Evolutionary conservation across 2,888 invertebrate species (phyloP).

Genomic region (Capitulum mitella): DNA sequence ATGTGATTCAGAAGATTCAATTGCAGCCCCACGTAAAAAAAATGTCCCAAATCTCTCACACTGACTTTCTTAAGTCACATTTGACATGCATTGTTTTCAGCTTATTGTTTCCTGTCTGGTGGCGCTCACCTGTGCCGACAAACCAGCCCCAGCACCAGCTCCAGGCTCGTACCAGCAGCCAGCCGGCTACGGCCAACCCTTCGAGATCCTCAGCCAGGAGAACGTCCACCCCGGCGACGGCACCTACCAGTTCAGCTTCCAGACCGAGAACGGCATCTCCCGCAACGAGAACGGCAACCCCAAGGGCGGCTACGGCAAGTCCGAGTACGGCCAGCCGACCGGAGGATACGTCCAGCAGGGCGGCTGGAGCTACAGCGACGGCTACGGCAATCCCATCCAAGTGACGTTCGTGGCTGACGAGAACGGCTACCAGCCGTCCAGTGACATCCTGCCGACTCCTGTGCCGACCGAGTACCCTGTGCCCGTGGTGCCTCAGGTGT

Average conservation of each 20-base stretch:
- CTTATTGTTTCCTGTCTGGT: background rate
- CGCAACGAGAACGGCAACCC: conserved; percentile 6
- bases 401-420: conserved; percentile 6
- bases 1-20: too few relatives aligned
- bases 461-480: conserved; percentile 3
- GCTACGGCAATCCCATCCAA: conserved; percentile 1
- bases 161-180: background rate
- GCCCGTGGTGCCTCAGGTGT: background rate
- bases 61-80: too few relatives aligned
- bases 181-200: background rate
- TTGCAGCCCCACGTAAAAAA: too few relatives aligned
- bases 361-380: conserved; percentile 15
- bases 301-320: background rate
- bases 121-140: background rate
- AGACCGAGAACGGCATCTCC: background rate
- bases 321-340: conserved; percentile 6
- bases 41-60: too few relatives aligned
- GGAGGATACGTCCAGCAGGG: conserved; percentile 13
- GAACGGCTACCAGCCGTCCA: conserved; percentile 4
- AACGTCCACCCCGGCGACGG: conserved; percentile 12
- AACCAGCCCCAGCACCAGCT: background rate
- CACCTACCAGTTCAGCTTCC: conserved; percentile 14
- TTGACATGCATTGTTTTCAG: too few relatives aligned
- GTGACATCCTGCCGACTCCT: background rate
- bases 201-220: conserved; percentile 3